phyloP scores from a whole-genome alignment of 2,797 vertebrate species.

The Antrozous pallidus region DNA sequence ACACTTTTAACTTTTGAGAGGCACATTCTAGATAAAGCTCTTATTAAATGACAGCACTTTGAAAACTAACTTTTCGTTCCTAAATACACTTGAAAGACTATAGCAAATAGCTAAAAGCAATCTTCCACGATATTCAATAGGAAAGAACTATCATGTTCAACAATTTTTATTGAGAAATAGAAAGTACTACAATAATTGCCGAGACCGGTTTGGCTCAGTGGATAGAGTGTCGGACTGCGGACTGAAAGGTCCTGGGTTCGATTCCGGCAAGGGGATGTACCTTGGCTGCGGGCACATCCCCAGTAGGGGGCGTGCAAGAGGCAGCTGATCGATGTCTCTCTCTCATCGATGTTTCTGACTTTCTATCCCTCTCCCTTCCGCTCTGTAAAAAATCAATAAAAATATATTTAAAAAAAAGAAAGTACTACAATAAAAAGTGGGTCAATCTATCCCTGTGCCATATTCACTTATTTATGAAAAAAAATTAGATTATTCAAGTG shows the following conservation, averaged over 20 bases:
- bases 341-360: too few species aligned
- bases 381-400: too few species aligned
- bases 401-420: background rate
- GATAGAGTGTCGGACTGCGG: too few species aligned
- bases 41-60: background rate
- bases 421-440: slow-evolving; percentile 24
- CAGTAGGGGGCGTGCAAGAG: too few species aligned
- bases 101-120: slow-evolving; percentile 6
- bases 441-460: background rate
- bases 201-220: too few species aligned
- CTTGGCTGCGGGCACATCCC: too few species aligned
- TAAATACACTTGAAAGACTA: slow-evolving; percentile 40
- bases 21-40: background rate
- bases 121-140: background rate
- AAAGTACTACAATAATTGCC: slow-evolving; percentile 33
- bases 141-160: background rate
- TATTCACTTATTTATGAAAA: slow-evolving; percentile 48
- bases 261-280: too few species aligned
- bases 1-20: slow-evolving; percentile 36
- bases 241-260: too few species aligned
- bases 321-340: too few species aligned
- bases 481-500: slow-evolving; percentile 27
- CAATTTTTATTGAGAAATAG: background rate
- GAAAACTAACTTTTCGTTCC: slow-evolving; percentile 28
- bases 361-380: too few species aligned